phyloP scores from a whole-genome alignment of 1,140 invertebrate genomes.

The Carcinoscorpius rotundicauda region DNA sequence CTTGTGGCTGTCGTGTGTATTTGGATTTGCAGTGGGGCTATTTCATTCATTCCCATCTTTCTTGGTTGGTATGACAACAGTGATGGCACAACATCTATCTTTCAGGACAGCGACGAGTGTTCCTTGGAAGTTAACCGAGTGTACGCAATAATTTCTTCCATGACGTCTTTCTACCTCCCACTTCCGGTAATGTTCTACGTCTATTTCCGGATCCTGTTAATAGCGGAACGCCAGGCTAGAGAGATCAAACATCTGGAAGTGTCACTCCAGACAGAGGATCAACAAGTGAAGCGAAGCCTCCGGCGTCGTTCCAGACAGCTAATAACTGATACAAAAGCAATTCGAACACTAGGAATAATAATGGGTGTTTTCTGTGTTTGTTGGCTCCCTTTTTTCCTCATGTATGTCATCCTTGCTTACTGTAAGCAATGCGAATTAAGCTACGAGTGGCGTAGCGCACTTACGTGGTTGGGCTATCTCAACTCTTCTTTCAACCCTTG shows the following conservation, averaged over 20 bases:
- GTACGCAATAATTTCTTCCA: constrained; percentile 54
- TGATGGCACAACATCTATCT: constrained; percentile 36
- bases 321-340: constrained; percentile 53
- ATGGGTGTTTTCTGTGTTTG: constrained; percentile 92
- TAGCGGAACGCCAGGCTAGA: constrained; percentile 26
- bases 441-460: constrained; percentile 35
- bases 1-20: constrained; percentile 68
- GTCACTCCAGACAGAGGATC: constrained; percentile 22
- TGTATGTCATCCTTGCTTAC: constrained; percentile 66
- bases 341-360: constrained; percentile 82
- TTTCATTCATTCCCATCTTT: constrained; percentile 75
- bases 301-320: constrained; percentile 25
- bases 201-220: constrained; percentile 73
- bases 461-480: constrained; percentile 85
- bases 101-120: constrained; percentile 29
- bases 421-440: constrained; percentile 49
- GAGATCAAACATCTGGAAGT: constrained; percentile 27
- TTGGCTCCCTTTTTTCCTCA: constrained; percentile 94
- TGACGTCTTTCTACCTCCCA: constrained; percentile 81
- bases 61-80: constrained; percentile 57
- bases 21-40: constrained; percentile 77
- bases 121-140: constrained; percentile 55
- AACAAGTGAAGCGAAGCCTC: constrained; percentile 23
- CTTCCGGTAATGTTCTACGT: constrained; percentile 76
- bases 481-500: constrained; percentile 83